Evolutionary conservation across 2,797 vertebrate genomes (phyloP).

Genomic region (Prionace glauca): DNA sequence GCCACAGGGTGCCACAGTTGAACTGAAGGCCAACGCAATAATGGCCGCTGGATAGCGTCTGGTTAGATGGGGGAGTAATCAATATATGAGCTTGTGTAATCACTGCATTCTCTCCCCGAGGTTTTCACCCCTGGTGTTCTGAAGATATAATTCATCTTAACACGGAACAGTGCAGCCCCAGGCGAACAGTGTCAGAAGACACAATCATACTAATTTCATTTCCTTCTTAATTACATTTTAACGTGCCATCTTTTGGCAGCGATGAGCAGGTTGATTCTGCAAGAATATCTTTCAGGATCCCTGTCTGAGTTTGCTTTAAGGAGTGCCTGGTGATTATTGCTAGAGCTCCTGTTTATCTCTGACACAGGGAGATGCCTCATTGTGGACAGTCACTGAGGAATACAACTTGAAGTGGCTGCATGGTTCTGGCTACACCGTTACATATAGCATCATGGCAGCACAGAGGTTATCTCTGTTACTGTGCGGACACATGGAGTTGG

Average conservation of each 20-base stretch:
- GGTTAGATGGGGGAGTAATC: conserved; percentile 41
- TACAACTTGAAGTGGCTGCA: too few relatives aligned
- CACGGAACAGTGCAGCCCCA: conserved; percentile 44
- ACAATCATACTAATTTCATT: conserved; percentile 53
- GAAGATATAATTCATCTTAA: conserved; percentile 43
- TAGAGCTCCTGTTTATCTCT: too few relatives aligned
- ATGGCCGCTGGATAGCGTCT: accelerated
- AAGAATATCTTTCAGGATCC: neutral
- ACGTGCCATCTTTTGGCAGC: conserved; percentile 49
- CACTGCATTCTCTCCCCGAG: conserved; percentile 42
- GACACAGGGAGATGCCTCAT: neutral
- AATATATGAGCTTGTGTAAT: neutral
- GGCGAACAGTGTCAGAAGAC: conserved; percentile 47
- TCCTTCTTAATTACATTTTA: conserved; percentile 52
- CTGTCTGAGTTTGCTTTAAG: neutral
- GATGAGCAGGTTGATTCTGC: conserved; percentile 48
- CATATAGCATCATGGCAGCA: too few relatives aligned
- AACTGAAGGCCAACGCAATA: too few relatives aligned
- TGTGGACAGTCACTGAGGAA: too few relatives aligned
- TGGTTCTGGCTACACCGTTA: too few relatives aligned
- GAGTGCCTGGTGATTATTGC: neutral
- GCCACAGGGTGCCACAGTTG: neutral
- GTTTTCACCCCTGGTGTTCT: neutral
- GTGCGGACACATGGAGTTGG: too few relatives aligned
- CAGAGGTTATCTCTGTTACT: too few relatives aligned